These are phyloP conservation scores for Penelope pileata DNA, from an alignment of 2,113 vertebrate genomes.

Conservation along the genomic window DNA sequence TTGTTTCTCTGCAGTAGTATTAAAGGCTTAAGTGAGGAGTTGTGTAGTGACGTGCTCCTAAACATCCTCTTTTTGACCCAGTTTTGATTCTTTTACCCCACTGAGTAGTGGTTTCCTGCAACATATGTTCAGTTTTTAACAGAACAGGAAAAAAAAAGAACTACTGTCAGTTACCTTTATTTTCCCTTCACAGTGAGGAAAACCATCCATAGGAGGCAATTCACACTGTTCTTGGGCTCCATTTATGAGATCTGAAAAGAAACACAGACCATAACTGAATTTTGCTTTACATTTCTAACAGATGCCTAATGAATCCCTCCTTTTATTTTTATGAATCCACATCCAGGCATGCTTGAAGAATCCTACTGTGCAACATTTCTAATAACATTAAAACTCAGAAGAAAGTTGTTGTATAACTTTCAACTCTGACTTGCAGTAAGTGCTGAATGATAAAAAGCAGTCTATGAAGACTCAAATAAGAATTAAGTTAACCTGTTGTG, in stretches of 20 bases:
- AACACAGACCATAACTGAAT: not conserved
- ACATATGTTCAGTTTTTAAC: not conserved
- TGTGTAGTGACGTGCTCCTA: not conserved
- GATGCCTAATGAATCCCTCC: not conserved
- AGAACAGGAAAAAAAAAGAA: not conserved
- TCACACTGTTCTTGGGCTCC: constrained; percentile 98
- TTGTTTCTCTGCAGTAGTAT: not conserved
- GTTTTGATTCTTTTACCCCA: not conserved
- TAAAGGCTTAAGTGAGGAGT: not conserved
- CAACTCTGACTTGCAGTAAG: not conserved
- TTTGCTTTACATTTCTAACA: constrained; percentile 17
- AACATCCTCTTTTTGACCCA: not conserved
- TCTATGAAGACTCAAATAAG: not conserved
- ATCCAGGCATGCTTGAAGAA: not conserved
- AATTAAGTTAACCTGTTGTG: not conserved
- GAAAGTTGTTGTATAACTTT: not conserved
- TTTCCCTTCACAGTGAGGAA: constrained; percentile 97
- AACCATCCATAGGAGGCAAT: constrained; percentile 95
- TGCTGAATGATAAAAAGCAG: not conserved
- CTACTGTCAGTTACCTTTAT: constrained; percentile 92
- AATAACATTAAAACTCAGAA: not conserved
- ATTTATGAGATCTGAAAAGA: constrained; percentile 90
- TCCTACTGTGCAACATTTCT: not conserved
- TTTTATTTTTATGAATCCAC: constrained; percentile 3
- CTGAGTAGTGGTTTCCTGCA: not conserved